phyloP scores from a whole-genome alignment of 2,113 vertebrate species.

The Phrynocephalus versicolor region DNA sequence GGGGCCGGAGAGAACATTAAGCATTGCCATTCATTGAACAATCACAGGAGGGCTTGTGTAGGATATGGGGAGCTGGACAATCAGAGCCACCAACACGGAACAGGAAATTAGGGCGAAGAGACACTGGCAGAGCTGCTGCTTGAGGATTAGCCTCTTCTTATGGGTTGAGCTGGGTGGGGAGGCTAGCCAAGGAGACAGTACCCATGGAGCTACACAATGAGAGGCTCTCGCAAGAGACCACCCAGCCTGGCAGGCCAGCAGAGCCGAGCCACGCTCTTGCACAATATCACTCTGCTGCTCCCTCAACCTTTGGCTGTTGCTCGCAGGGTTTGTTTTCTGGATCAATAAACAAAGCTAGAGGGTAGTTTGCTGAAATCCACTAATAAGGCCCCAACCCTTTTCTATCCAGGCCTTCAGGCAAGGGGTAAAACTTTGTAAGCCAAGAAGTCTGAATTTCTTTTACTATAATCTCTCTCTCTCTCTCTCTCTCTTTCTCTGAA shows the following conservation, averaged over 20 bases:
- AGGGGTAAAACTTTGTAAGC: background rate
- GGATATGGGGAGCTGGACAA: background rate
- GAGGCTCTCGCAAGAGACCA: background rate
- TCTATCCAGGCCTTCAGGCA: background rate
- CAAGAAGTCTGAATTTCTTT: background rate
- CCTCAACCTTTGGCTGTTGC: accelerated
- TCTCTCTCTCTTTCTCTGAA: background rate
- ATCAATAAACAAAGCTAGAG: background rate
- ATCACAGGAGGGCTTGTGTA: background rate
- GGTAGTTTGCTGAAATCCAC: background rate
- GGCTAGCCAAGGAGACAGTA: background rate
- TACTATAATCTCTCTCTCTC: background rate
- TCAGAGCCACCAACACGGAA: background rate
- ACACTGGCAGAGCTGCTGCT: background rate
- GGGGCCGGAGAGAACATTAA: background rate
- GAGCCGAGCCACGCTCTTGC: too few species aligned
- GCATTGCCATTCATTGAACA: background rate
- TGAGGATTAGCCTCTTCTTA: background rate
- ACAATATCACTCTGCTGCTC: too few species aligned
- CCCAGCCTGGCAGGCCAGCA: background rate
- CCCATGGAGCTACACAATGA: too few species aligned
- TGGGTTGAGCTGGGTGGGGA: background rate
- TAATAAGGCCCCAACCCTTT: background rate
- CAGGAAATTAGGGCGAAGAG: background rate
- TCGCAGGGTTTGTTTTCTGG: background rate